These are phyloP conservation scores for Epinephelus cyanopodus DNA, from an alignment of 2,113 vertebrate species.

Conservation along the genomic window DNA sequence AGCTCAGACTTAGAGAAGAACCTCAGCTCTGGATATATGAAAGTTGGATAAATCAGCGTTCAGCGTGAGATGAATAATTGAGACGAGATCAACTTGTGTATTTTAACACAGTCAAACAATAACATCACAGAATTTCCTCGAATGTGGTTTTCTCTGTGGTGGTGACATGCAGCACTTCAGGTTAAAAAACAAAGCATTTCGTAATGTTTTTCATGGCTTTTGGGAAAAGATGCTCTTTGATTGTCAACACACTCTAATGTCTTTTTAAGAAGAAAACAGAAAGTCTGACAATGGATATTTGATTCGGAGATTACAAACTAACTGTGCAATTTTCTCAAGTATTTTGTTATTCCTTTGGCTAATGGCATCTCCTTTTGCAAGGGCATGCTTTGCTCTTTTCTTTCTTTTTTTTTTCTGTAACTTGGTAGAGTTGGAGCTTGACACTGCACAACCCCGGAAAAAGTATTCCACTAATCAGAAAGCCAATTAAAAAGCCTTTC, in stretches of 20 bases:
- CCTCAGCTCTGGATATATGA: neutral
- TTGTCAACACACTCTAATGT: neutral
- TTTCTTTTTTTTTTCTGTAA: slow-evolving; percentile 10
- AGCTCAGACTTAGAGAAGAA: slow-evolving; percentile 4
- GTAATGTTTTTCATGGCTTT: neutral
- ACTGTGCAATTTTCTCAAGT: slow-evolving; percentile 29
- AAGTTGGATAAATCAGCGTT: neutral
- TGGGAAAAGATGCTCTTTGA: slow-evolving; percentile 9
- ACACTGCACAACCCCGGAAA: slow-evolving; percentile 39
- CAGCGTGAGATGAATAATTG: slow-evolving; percentile 2
- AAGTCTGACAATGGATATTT: slow-evolving; percentile 13
- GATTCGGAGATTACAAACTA: slow-evolving; percentile 18
- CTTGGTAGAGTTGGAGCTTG: slow-evolving; percentile 33
- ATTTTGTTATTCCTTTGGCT: slow-evolving; percentile 29
- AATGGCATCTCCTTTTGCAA: neutral
- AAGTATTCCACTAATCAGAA: slow-evolving; percentile 26
- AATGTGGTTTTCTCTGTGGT: neutral
- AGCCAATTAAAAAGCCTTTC: slow-evolving; percentile 54
- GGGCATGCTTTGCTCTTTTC: slow-evolving; percentile 23
- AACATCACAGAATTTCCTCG: neutral
- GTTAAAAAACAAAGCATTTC: neutral
- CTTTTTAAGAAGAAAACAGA: slow-evolving; percentile 21
- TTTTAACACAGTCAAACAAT: slow-evolving; percentile 13
- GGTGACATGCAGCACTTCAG: neutral
- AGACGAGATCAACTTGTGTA: slow-evolving; percentile 1